Percentiles rank a stretch among this genome's conserved stretches.
Evolutionary conservation across 2,113 vertebrate species (phyloP).

Genomic region (Xenopus tropicalis): DNA sequence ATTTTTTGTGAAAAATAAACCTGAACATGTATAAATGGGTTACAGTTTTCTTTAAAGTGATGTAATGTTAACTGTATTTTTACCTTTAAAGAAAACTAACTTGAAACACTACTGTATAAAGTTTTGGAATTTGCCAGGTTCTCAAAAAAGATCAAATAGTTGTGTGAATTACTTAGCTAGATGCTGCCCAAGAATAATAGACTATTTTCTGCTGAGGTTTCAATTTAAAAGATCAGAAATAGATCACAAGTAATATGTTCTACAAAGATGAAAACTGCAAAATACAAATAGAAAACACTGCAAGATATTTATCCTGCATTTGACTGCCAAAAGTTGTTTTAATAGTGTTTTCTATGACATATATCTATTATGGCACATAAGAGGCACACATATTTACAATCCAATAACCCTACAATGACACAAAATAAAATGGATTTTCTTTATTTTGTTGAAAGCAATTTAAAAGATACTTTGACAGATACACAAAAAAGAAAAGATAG

Average conservation of each 20-base stretch:
- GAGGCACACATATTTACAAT: conserved; percentile 19
- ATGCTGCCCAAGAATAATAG: conserved; percentile 11
- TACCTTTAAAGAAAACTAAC: not conserved
- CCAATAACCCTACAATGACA: not conserved
- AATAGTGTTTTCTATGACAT: conserved; percentile 5
- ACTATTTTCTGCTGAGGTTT: conserved; percentile 24
- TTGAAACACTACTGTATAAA: not conserved
- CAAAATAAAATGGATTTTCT: conserved; percentile 26
- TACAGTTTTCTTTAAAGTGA: no score
- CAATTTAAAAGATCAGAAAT: conserved; percentile 30
- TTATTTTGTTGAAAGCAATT: conserved; percentile 12
- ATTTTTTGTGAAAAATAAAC: no score
- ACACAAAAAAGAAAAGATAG: not conserved
- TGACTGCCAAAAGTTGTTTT: conserved; percentile 21
- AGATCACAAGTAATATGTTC: conserved; percentile 18
- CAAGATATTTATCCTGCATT: conserved; percentile 21
- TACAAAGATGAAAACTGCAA: conserved; percentile 9
- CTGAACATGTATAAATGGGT: no score
- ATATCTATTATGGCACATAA: conserved; percentile 2
- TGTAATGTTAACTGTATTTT: no score
- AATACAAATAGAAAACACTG: conserved; percentile 5
- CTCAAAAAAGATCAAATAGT: conserved; percentile 15
- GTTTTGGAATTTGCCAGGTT: conserved; percentile 2
- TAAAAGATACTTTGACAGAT: not conserved
- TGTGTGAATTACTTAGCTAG: conserved; percentile 17